These are phyloP conservation scores for Malurus elegans DNA, from an alignment of 2,113 vertebrate species.

Conservation along the genomic window DNA sequence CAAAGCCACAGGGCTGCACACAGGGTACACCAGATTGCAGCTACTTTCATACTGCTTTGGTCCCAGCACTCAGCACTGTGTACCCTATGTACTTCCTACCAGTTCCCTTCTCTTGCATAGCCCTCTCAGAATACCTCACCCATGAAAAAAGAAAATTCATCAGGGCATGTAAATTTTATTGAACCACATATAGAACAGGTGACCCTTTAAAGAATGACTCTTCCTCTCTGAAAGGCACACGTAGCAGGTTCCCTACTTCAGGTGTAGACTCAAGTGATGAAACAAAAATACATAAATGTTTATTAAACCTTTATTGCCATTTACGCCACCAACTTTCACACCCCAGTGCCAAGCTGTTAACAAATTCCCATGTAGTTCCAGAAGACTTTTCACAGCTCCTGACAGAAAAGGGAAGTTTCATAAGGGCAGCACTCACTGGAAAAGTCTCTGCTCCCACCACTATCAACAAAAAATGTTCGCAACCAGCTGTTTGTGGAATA, in stretches of 20 bases:
- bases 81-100: background rate
- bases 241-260: slow-evolving; percentile 31
- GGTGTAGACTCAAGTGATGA: slow-evolving; percentile 38
- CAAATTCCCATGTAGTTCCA: slow-evolving; percentile 41
- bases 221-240: background rate
- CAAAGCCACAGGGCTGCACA: background rate
- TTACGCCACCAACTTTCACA: slow-evolving; percentile 61
- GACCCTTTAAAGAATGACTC: background rate
- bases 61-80: background rate
- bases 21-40: background rate
- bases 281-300: slow-evolving; percentile 63
- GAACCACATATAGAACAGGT: background rate
- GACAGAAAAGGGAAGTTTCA: slow-evolving; percentile 44
- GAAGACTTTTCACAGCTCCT: slow-evolving; percentile 59
- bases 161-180: background rate
- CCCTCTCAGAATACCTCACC: background rate
- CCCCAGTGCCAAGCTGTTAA: slow-evolving; percentile 53
- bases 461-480: slow-evolving; percentile 1
- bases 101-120: background rate
- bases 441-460: slow-evolving; percentile 18
- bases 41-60: background rate
- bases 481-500: slow-evolving; percentile 22
- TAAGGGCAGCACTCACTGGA: background rate
- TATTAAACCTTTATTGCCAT: slow-evolving; percentile 63
- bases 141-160: background rate